These are phyloP conservation scores for Baryphthengus martii DNA, from an alignment of 2,113 vertebrate genomes.

Conservation along the genomic window DNA sequence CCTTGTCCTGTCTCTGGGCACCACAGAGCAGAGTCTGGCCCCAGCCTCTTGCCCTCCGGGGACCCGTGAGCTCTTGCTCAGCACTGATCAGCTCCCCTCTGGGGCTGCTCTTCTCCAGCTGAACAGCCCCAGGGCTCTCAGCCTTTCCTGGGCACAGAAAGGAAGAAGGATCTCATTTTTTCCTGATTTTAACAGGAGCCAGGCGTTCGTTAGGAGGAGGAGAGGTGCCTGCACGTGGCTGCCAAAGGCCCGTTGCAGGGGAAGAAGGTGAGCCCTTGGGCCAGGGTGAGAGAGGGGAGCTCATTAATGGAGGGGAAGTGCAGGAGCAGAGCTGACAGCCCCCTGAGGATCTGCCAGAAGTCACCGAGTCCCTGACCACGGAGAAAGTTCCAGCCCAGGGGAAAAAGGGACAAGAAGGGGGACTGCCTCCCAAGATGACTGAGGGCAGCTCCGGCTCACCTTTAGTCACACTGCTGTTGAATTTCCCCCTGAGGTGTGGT, in stretches of 20 bases:
- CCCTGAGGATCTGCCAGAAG: background rate
- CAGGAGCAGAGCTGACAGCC: background rate
- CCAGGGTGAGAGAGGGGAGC: too few species aligned
- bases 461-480: background rate
- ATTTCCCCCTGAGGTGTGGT: background rate
- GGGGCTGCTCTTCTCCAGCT: background rate
- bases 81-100: background rate
- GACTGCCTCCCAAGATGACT: background rate
- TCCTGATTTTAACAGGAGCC: background rate
- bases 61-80: background rate
- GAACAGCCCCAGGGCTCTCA: background rate
- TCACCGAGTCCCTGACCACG: accelerated
- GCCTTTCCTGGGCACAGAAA: background rate
- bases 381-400: background rate
- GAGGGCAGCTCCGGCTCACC: background rate
- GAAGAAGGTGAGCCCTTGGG: background rate
- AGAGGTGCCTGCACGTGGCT: accelerated
- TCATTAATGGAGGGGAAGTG: accelerated
- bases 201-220: background rate
- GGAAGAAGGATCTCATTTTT: background rate
- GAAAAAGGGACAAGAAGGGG: background rate
- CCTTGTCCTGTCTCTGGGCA: background rate
- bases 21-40: background rate
- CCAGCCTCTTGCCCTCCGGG: background rate
- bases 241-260: background rate